Conservation (phyloP, 2,888 invertebrate species). For the Phengaris arion region DNA sequence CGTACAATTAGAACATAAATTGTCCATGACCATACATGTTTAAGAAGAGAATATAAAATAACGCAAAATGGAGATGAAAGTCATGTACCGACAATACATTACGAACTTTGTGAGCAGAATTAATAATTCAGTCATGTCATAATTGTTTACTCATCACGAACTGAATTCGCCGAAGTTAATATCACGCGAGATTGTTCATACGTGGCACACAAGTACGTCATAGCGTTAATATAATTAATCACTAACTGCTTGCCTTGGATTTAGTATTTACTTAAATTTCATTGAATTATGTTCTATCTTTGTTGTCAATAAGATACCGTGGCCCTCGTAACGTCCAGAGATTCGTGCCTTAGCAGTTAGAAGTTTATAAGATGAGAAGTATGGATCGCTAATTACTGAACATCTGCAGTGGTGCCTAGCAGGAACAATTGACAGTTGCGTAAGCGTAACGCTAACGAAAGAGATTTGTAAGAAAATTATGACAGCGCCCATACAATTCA, state of each 20-base stretch:
- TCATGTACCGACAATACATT: constrained; percentile 17
- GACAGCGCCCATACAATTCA: too few relatives aligned
- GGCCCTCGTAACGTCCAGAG: too few relatives aligned
- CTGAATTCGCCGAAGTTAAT: constrained; percentile 12
- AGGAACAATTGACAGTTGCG: too few relatives aligned
- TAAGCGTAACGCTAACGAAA: too few relatives aligned
- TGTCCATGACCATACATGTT: neutral
- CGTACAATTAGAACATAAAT: neutral
- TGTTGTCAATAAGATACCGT: too few relatives aligned
- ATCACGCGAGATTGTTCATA: constrained; percentile 11
- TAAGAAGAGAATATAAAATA: neutral
- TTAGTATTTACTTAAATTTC: too few relatives aligned
- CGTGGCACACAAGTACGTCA: constrained; percentile 8
- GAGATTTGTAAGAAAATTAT: too few relatives aligned
- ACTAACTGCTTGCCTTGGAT: neutral
- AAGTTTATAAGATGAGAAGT: too few relatives aligned
- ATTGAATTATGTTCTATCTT: too few relatives aligned
- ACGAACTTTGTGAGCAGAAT: constrained; percentile 9
- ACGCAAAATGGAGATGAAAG: neutral
- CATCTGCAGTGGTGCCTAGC: too few relatives aligned
- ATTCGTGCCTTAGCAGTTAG: too few relatives aligned
- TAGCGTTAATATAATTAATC: constrained; percentile 2
- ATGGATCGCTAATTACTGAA: too few relatives aligned
- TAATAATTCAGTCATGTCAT: constrained; percentile 17
- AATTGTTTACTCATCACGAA: constrained; percentile 15